Evolutionary conservation across 2,113 vertebrate species (phyloP).

Genomic region (Sclerurus mexicanus): DNA sequence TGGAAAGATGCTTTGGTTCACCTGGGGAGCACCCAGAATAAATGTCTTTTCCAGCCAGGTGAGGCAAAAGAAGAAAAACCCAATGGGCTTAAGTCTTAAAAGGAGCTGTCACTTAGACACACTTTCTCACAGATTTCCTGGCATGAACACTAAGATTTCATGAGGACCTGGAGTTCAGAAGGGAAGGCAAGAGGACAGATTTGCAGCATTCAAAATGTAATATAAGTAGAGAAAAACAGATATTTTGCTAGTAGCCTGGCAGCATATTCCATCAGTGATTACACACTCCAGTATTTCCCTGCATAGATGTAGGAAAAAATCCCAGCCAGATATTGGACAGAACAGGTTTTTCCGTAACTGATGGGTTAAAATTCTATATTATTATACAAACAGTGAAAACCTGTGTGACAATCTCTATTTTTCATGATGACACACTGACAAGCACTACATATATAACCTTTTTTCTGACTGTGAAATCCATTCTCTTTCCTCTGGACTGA

Average conservation of each 20-base stretch:
- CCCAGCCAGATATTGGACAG: background rate
- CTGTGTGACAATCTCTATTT: background rate
- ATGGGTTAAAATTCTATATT: background rate
- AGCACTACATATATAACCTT: background rate
- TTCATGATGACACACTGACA: background rate
- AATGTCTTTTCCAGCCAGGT: background rate
- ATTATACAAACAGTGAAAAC: background rate
- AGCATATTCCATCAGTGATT: background rate
- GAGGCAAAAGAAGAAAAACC: background rate
- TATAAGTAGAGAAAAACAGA: background rate
- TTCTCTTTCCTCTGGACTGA: background rate
- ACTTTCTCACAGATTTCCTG: background rate
- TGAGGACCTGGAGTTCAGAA: fast-evolving
- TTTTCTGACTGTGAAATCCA: background rate
- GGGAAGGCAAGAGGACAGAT: background rate
- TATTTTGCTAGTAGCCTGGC: background rate
- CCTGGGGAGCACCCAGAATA: background rate
- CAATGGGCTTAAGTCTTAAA: background rate
- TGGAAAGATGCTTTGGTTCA: background rate
- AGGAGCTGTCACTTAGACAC: background rate
- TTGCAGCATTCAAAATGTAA: background rate
- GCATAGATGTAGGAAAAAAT: background rate
- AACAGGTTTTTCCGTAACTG: background rate
- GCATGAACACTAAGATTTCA: too few relatives aligned
- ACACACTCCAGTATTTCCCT: background rate